Conservation (phyloP, 2,888 invertebrate species). For the Ophonus ardosiacus region DNA sequence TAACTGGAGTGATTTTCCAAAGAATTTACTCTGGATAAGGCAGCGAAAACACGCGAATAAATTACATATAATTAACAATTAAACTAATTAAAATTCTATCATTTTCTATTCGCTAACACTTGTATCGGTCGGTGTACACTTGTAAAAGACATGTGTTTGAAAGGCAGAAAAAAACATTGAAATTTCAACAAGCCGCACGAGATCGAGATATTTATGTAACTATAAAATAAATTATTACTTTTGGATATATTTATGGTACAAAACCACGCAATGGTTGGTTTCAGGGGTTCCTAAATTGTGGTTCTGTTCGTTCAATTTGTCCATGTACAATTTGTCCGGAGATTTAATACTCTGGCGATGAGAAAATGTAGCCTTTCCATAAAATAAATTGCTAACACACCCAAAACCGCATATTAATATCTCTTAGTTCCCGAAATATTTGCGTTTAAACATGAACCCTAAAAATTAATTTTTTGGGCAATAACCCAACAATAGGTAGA, state of each 20-base stretch:
- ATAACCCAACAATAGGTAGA: too few relatives aligned
- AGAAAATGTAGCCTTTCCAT: too few relatives aligned
- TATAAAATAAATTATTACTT: conserved; percentile 35
- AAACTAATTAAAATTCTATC: conserved; percentile 6
- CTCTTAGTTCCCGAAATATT: too few relatives aligned
- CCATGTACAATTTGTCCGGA: not conserved
- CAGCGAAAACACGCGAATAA: not conserved
- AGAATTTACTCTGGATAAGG: not conserved
- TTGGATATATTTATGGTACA: conserved; percentile 10
- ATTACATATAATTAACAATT: conserved; percentile 9
- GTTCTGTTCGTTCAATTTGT: not conserved
- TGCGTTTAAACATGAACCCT: too few relatives aligned
- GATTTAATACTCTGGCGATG: not conserved
- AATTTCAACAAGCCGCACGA: not conserved
- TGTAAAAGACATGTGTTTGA: not conserved
- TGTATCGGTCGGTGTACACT: not conserved
- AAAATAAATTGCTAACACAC: too few relatives aligned
- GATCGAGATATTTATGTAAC: conserved; percentile 2
- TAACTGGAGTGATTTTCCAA: not conserved
- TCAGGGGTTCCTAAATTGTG: not conserved
- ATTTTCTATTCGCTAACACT: not conserved
- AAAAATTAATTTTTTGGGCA: too few relatives aligned
- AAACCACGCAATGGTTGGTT: conserved; percentile 12
- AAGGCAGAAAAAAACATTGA: not conserved
- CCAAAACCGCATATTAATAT: too few relatives aligned